phyloP scores from a whole-genome alignment of 2,888 invertebrate genomes.

The Nemotelus nigrinus region DNA sequence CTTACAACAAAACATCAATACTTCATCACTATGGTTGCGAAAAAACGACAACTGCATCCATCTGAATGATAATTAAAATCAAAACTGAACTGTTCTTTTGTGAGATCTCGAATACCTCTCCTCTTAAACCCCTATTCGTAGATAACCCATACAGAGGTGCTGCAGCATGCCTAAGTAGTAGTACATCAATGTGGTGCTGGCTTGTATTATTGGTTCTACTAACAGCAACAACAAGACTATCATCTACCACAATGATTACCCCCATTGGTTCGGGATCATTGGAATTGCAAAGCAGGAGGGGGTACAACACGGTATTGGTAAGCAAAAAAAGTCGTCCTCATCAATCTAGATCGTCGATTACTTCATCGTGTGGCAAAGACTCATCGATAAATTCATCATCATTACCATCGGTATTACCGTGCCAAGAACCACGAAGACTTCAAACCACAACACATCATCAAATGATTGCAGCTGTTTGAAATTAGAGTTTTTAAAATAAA shows the following conservation, averaged over 20 bases:
- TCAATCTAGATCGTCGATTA: background rate
- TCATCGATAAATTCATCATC: background rate
- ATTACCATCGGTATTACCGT: background rate
- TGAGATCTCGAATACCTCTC: conserved; percentile 15
- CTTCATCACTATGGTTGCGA: no score
- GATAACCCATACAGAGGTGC: conserved; percentile 58
- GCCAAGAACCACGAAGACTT: no score
- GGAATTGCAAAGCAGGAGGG: background rate
- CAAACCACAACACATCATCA: no score
- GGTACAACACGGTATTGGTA: background rate
- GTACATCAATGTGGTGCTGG: conserved; percentile 32
- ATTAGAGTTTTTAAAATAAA: background rate
- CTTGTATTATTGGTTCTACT: conserved; percentile 23
- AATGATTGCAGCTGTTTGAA: background rate
- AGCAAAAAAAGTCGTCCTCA: background rate
- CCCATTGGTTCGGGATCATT: background rate
- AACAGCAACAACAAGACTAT: conserved; percentile 19
- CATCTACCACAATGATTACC: background rate
- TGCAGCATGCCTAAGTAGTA: conserved; percentile 48
- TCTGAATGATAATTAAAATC: no score
- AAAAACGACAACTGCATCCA: no score
- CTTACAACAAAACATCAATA: no score
- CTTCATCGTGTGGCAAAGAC: background rate
- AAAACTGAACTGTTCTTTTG: conserved; percentile 36
- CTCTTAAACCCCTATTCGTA: conserved; percentile 53